Conservation (phyloP, 1,140 invertebrate genomes). For the Aplysia californica region DNA sequence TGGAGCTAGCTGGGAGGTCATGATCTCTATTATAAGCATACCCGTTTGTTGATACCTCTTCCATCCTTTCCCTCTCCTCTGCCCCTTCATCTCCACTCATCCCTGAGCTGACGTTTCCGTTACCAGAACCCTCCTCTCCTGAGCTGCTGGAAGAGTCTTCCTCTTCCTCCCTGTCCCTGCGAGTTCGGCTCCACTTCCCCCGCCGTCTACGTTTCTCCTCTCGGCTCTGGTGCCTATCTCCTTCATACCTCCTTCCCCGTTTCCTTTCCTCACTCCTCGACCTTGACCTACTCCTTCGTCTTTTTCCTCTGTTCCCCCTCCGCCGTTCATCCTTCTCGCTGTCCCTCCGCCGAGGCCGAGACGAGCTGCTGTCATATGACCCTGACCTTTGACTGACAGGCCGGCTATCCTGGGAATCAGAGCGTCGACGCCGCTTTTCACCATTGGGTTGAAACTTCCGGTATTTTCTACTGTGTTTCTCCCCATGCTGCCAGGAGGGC, state of each 20-base stretch:
- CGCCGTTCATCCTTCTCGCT: neutral
- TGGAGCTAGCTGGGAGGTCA: too few species aligned
- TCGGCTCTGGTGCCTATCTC: neutral
- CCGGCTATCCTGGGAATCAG: neutral
- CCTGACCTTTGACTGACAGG: neutral
- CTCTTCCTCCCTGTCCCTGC: neutral
- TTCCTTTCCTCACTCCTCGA: constrained; percentile 1
- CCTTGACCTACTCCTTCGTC: neutral
- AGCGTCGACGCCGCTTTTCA: too few species aligned
- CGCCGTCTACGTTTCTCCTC: neutral
- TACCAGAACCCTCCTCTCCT: too few species aligned
- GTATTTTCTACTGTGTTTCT: too few species aligned
- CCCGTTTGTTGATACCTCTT: too few species aligned
- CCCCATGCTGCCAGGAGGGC: too few species aligned
- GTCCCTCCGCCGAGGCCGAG: neutral
- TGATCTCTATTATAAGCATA: too few species aligned
- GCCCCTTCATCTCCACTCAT: neutral
- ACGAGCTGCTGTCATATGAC: neutral
- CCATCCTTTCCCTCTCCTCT: constrained; percentile 2
- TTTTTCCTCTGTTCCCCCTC: neutral
- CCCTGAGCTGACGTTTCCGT: neutral
- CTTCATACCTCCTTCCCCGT: neutral
- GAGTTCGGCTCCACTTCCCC: neutral
- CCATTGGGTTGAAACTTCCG: too few species aligned
- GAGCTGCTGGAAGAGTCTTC: too few species aligned